Base-by-base conservation (phyloP, 1,140 invertebrate genomes). In the Apocrypta bakeri region DNA sequence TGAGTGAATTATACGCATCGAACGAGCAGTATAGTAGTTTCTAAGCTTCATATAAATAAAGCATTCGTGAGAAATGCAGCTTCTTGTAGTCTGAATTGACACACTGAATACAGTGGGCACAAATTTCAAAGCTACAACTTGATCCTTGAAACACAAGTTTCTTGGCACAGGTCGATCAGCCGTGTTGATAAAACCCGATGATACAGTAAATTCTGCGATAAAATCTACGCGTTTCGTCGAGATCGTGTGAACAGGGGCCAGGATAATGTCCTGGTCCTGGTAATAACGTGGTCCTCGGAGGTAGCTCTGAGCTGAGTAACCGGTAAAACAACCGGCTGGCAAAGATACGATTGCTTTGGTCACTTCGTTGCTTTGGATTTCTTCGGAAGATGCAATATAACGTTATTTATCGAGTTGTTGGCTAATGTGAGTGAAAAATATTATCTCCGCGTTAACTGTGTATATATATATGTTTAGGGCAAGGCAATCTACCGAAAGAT, bases 241-340 rank as follows among this genome's bases (percentile, higher is more conserved):
- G 90, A n/a, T 95, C 92, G 88, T 96, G 96, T 96, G 96, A 21
- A 95, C 93, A 0, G 94, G 95, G 2, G 96, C 94, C 4, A 95
- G 92, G 12, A 96, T 94, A 61, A 96, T 86, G 82, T 95, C 93
- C 29, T 93, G 90, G 84, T 95, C 94, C 83, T 95, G 90, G 3
- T 96, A 87, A 83, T 94, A 94, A 85, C 95, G 91, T 0, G 94
- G 94, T 0, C 94, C 94, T 1, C 91, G 93, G 29, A 93, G 85
- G 75, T 92, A 92, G 48, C 85, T 92, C 88, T 88, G 92, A 79
- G 24, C 92, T 7, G 93, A 94, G 1, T 92, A 92, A 0, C 88
- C 83, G 56, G 92, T 93, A 84, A 93, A 94, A 33, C 90, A 92
- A 2, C 94, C 88, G 37, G 90, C 90, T 86, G 93, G 93, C 37